Evolutionary conservation across 1,140 invertebrate species (phyloP).

Genomic region (Dreissena polymorpha): DNA sequence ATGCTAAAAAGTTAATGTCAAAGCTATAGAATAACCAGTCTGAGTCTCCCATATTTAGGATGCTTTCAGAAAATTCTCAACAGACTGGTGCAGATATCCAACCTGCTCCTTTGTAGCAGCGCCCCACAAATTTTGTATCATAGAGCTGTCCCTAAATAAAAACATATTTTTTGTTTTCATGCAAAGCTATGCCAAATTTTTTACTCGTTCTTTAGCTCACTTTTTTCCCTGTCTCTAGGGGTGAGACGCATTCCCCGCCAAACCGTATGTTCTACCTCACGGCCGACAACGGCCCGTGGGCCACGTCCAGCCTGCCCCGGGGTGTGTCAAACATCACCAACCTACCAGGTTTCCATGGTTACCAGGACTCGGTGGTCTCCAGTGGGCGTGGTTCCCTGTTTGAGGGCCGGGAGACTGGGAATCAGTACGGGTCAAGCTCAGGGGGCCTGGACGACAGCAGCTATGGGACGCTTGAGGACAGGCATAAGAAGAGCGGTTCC

Average conservation of each 20-base stretch:
- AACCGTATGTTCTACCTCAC: slow-evolving; percentile 51
- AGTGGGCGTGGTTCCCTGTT: slow-evolving; percentile 64
- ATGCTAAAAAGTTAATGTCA: no score
- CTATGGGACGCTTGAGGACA: slow-evolving; percentile 67
- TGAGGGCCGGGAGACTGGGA: slow-evolving; percentile 58
- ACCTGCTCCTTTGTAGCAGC: no score
- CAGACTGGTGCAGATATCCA: no score
- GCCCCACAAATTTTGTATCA: no score
- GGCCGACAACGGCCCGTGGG: slow-evolving; percentile 20
- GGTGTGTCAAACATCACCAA: slow-evolving; percentile 17
- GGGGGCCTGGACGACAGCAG: slow-evolving; percentile 62
- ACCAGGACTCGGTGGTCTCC: slow-evolving; percentile 69
- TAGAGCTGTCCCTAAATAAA: neutral
- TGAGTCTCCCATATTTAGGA: no score
- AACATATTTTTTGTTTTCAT: neutral
- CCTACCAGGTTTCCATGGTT: slow-evolving; percentile 62
- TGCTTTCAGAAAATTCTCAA: no score
- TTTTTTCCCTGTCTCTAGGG: slow-evolving; percentile 37
- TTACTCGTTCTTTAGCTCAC: neutral
- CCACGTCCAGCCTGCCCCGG: slow-evolving; percentile 47
- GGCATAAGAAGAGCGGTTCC: slow-evolving; percentile 69
- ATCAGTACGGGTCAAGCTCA: slow-evolving; percentile 53
- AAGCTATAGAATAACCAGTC: no score
- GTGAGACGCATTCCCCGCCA: slow-evolving; percentile 60
- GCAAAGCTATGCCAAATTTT: neutral